phyloP scores from a whole-genome alignment of 2,113 vertebrate genomes.

The Aptenodytes patagonicus region DNA sequence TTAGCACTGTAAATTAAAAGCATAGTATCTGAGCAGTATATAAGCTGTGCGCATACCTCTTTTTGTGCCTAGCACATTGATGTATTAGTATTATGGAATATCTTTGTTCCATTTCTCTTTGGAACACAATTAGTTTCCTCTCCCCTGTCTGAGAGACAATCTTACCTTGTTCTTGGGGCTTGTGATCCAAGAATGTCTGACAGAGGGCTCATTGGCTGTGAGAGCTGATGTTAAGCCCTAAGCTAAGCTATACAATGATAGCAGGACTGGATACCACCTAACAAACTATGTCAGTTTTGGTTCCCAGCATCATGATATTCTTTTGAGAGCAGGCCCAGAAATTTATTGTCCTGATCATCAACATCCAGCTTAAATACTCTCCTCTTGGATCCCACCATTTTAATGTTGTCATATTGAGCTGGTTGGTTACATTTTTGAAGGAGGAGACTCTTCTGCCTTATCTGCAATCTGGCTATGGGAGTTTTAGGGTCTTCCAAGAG shows the following conservation, averaged over 20 bases:
- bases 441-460: background rate
- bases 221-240: background rate
- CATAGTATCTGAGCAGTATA: background rate
- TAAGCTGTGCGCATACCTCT: background rate
- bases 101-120: background rate
- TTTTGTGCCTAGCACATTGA: background rate
- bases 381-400: background rate
- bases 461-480: background rate
- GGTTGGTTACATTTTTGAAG: background rate
- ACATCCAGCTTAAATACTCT: background rate
- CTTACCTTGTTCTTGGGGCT: background rate
- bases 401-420: background rate
- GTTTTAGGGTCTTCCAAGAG: background rate
- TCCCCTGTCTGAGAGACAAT: rapidly evolving
- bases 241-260: background rate
- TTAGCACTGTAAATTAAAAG: background rate
- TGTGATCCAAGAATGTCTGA: background rate
- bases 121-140: background rate
- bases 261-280: background rate
- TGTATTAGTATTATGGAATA: background rate
- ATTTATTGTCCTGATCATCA: background rate
- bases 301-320: background rate
- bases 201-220: background rate
- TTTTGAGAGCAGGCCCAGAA: background rate
- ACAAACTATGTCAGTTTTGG: background rate